Evolutionary conservation across 1,140 invertebrate species (phyloP).

Genomic region (Drosophila nasuta): DNA sequence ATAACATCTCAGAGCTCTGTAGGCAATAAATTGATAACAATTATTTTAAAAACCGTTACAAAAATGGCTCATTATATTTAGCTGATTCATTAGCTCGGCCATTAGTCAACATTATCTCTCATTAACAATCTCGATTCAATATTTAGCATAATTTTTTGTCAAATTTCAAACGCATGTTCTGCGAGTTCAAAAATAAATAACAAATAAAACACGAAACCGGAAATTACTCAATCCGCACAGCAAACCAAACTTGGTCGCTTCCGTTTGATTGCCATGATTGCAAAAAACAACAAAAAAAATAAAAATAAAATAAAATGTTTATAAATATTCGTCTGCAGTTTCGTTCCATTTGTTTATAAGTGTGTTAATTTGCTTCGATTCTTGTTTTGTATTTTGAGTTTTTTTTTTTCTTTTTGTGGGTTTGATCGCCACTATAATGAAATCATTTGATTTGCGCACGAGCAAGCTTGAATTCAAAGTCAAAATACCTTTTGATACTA

Average conservation of each 20-base stretch:
- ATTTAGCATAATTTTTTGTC: conserved; percentile 17
- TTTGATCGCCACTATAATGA: conserved; percentile 53
- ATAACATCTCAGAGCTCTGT: not conserved
- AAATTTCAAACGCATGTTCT: not conserved
- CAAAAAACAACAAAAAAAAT: too few relatives aligned
- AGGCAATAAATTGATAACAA: too few relatives aligned
- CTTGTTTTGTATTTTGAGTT: conserved; percentile 4
- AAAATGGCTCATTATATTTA: too few relatives aligned
- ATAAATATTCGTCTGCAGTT: conserved; percentile 34
- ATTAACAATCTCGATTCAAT: conserved; percentile 26
- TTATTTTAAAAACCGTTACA: too few relatives aligned
- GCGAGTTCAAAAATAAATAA: not conserved
- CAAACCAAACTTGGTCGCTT: conserved; percentile 61
- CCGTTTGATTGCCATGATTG: conserved; percentile 66
- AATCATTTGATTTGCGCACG: conserved; percentile 56
- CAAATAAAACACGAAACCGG: conserved; percentile 53
- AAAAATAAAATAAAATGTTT: conserved; percentile 10
- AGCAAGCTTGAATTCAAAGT: conserved; percentile 31
- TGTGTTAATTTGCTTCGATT: conserved; percentile 27
- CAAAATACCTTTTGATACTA: conserved; percentile 40
- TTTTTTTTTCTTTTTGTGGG: conserved; percentile 19
- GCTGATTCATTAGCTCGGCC: conserved; percentile 8
- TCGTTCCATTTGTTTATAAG: conserved; percentile 11
- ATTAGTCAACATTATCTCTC: conserved; percentile 41
- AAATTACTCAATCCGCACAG: conserved; percentile 66